Evolutionary conservation across 2,113 vertebrate species (phyloP).

Genomic region (Leptodactylus fuscus): DNA sequence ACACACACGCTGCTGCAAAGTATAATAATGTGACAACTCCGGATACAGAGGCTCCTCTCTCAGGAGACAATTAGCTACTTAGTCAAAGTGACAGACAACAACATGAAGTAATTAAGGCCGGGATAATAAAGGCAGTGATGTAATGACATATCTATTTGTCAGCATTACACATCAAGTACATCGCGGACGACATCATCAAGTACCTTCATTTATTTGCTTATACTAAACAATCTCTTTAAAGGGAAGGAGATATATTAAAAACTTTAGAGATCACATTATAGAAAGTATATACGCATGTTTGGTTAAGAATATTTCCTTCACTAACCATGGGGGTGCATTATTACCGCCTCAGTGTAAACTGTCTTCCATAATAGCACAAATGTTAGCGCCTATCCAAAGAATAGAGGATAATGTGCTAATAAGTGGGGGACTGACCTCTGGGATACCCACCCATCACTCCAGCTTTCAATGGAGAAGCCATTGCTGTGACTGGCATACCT

Average conservation of each 20-base stretch:
- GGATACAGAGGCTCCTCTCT: conserved; percentile 5
- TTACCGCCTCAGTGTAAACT: too few species aligned
- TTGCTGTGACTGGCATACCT: too few species aligned
- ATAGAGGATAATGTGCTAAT: too few species aligned
- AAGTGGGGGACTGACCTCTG: too few species aligned
- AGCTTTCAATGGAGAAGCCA: too few species aligned
- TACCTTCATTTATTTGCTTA: neutral
- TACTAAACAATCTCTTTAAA: neutral
- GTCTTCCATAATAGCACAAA: too few species aligned
- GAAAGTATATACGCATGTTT: too few species aligned
- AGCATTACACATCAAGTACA: conserved; percentile 36
- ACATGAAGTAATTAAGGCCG: conserved; percentile 43
- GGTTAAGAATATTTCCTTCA: too few species aligned
- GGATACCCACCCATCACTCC: too few species aligned
- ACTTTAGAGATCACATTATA: neutral
- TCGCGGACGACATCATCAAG: neutral
- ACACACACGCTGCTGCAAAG: too few species aligned
- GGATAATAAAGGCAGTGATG: conserved; percentile 33
- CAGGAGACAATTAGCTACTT: conserved; percentile 37
- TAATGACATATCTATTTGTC: conserved; percentile 48
- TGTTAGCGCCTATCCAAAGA: too few species aligned
- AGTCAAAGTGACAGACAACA: conserved; percentile 46
- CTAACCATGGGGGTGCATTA: too few species aligned
- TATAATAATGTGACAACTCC: conserved; percentile 1
- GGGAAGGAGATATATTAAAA: neutral